Evolutionary conservation across 35 echinoderm and acorn worm species (phyloP), one percentile per base, ranked within the genome.

Genomic region (Apostichopus parvimensis): DNA sequence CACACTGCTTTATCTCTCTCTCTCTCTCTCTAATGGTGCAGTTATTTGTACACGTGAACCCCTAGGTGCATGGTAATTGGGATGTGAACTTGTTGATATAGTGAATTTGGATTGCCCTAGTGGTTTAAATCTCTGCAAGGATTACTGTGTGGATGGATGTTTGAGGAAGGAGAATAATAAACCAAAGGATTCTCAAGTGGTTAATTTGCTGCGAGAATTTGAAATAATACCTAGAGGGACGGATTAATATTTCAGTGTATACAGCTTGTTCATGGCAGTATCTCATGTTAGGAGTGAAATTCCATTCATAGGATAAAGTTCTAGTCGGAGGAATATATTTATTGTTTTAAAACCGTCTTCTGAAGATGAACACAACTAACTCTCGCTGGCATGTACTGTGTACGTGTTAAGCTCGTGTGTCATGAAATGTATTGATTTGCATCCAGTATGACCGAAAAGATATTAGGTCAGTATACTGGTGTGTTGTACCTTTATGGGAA

Each of bases 21-120:
- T 45, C 34, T 45, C 2, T 45, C 34, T 45, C 17, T 45, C 34
- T 82, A 82, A 82, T 82, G 79, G 79, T 55, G 79, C 55, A 53
- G 34, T 82, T 55, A 56, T 82, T 82, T 82, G 45, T 45, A 8
- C 79, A 82, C 34, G 23, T 84, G 17, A 22, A 59, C 54, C 81
- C 81, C 57, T 23, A 25, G 81, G 81, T 56, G 15, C 12, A 84
- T 58, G 15, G 81, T 84, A 84, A 84, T 84, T 23, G n/a, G 17
- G 57, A 59, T 84, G 53, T 84, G 81, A 54, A 84, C 81, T 84
- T 84, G 81, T 84, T 84, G 81, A 84, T 84, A 84, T 84, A 53
- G 57, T 20, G 54, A 14, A 25, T 23, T 58, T 6, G 20, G 23
- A 84, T 84, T 84, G 53, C 28, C 55, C 81, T 54, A 55, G 7